Conservation (phyloP, 2,113 vertebrate genomes). For the Erythrolamprus reginae region DNA sequence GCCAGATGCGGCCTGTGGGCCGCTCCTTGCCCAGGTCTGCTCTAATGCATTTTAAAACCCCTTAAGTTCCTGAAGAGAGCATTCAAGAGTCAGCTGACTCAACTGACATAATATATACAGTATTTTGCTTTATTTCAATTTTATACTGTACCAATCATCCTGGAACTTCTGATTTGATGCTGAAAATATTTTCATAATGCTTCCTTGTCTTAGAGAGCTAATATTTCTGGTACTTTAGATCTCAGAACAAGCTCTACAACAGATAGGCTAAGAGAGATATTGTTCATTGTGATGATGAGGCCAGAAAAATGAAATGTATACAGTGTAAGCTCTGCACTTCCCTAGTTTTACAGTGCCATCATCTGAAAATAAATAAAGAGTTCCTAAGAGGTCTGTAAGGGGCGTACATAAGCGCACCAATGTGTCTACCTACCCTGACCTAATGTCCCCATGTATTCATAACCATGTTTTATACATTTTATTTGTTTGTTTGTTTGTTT, state of each 20-base stretch:
- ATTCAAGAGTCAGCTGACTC: neutral
- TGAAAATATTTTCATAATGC: neutral
- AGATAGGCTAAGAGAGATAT: neutral
- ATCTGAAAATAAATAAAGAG: neutral
- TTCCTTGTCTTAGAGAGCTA: neutral
- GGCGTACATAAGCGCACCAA: too few species aligned
- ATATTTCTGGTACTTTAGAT: neutral
- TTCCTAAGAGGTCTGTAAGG: too few species aligned
- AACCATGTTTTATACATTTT: too few species aligned
- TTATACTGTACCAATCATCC: neutral
- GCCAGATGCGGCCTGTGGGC: too few species aligned
- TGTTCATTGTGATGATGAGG: neutral
- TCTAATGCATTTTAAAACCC: neutral
- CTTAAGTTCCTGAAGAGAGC: neutral
- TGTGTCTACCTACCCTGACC: too few species aligned
- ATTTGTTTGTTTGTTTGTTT: too few species aligned
- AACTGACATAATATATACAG: neutral
- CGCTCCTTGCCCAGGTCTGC: too few species aligned
- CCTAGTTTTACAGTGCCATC: neutral
- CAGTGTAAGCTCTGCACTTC: neutral
- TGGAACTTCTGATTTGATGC: neutral
- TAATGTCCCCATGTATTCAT: too few species aligned
- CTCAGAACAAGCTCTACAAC: neutral
- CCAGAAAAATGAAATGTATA: neutral
- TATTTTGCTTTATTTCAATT: neutral